These are phyloP conservation scores for Drosophila ambigua DNA, from an alignment of 1,140 invertebrate species.

Conservation along the genomic window DNA sequence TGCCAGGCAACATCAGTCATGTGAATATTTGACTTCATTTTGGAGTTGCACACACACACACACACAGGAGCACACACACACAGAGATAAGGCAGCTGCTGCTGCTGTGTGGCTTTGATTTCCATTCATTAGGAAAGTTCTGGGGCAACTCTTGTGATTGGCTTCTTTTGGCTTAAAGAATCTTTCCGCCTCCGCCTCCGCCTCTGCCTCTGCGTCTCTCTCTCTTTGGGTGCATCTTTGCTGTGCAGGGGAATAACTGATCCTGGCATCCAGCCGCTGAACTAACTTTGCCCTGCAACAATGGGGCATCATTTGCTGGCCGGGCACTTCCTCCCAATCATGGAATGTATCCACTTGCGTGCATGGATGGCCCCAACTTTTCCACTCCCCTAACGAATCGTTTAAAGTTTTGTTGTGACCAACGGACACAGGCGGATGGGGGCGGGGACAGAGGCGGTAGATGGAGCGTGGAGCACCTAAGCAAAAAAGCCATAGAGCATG, in stretches of 20 bases:
- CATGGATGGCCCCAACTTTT: background rate
- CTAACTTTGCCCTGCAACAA: constrained; percentile 8
- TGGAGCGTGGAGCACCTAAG: too few relatives aligned
- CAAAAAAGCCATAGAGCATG: too few relatives aligned
- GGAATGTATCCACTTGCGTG: constrained; percentile 13
- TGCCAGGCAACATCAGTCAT: background rate
- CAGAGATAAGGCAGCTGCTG: background rate
- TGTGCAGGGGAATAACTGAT: too few relatives aligned
- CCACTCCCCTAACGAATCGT: constrained; percentile 53
- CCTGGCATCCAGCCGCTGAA: too few relatives aligned
- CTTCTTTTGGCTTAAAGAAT: too few relatives aligned
- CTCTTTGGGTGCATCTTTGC: too few relatives aligned
- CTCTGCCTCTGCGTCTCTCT: too few relatives aligned
- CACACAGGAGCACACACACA: background rate
- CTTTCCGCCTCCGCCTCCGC: too few relatives aligned
- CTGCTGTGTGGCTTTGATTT: constrained; percentile 25
- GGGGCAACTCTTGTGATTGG: constrained; percentile 13
- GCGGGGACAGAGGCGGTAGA: background rate
- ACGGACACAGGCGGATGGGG: constrained; percentile 11
- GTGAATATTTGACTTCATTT: too few relatives aligned
- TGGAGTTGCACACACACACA: constrained; percentile 1
- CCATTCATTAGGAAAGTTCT: constrained; percentile 27
- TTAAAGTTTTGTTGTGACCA: constrained; percentile 43
- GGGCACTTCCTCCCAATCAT: background rate
- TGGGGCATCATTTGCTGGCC: constrained; percentile 41